These are phyloP conservation scores for Balanococcus diminutus DNA, from an alignment of 2,888 invertebrate genomes.

Conservation along the genomic window DNA sequence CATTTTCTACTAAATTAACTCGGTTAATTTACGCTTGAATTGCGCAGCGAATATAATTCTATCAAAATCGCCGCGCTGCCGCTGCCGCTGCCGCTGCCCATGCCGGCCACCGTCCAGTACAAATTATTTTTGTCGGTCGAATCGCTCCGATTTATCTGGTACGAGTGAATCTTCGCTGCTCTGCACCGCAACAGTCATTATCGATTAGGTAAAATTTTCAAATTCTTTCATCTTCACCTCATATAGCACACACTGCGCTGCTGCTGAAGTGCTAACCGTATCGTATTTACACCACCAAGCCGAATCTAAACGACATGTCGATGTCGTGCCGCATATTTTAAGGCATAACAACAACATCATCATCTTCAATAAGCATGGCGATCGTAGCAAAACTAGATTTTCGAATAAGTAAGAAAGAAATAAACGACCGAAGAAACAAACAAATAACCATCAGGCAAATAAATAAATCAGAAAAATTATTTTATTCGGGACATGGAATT, in stretches of 20 bases:
- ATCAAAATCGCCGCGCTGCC: not conserved
- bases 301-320: too few relatives aligned
- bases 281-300: not conserved
- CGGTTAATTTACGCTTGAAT: constrained; percentile 42
- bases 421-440: too few relatives aligned
- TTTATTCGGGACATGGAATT: too few relatives aligned
- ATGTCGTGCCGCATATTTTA: too few relatives aligned
- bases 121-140: not conserved
- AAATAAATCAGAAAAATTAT: too few relatives aligned
- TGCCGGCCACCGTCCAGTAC: not conserved
- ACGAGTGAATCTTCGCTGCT: not conserved
- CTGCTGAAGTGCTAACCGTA: not conserved
- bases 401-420: too few relatives aligned
- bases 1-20: constrained; percentile 39
- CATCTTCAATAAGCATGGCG: too few relatives aligned
- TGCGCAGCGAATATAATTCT: not conserved
- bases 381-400: too few relatives aligned
- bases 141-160: not conserved
- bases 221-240: not conserved
- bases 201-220: not conserved
- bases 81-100: not conserved
- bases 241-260: not conserved
- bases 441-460: too few relatives aligned
- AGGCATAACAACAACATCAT: too few relatives aligned
- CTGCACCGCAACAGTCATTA: not conserved